Percentiles rank a stretch among this genome's conserved stretches.
phyloP scores from a whole-genome alignment of 2,113 vertebrate genomes.

The Dryoscopus gambensis region DNA sequence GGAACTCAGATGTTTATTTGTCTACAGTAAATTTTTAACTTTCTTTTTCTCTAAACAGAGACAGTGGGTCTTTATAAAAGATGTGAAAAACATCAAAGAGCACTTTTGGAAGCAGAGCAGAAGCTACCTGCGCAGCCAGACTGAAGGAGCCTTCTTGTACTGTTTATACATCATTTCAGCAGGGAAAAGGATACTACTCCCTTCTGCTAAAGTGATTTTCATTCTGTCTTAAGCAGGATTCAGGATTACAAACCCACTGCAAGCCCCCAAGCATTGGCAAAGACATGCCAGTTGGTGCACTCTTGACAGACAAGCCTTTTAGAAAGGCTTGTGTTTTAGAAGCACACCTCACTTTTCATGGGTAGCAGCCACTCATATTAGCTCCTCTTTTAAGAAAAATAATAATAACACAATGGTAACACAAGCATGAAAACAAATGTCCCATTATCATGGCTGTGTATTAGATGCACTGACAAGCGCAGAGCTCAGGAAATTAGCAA shows the following conservation, averaged over 20 bases:
- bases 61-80: not conserved
- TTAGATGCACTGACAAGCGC: not conserved
- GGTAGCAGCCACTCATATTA: not conserved
- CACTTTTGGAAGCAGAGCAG: not conserved
- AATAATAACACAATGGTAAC: not conserved
- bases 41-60: not conserved
- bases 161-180: not conserved
- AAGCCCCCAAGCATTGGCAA: not conserved
- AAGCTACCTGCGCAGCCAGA: not conserved
- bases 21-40: not conserved
- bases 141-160: not conserved
- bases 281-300: not conserved
- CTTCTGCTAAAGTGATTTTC: not conserved
- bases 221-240: not conserved
- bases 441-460: not conserved
- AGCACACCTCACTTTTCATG: not conserved
- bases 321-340: not conserved
- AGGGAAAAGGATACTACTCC: not conserved
- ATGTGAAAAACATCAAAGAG: not conserved
- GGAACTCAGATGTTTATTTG: not conserved
- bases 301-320: not conserved
- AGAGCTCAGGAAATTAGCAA: not conserved
- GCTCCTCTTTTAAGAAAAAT: not conserved
- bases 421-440: not conserved
- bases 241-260: not conserved